Percentiles rank a stretch among this genome's conserved stretches.
Evolutionary conservation across 2,797 vertebrate genomes (phyloP).

Genomic region (Pelodytes ibericus): DNA sequence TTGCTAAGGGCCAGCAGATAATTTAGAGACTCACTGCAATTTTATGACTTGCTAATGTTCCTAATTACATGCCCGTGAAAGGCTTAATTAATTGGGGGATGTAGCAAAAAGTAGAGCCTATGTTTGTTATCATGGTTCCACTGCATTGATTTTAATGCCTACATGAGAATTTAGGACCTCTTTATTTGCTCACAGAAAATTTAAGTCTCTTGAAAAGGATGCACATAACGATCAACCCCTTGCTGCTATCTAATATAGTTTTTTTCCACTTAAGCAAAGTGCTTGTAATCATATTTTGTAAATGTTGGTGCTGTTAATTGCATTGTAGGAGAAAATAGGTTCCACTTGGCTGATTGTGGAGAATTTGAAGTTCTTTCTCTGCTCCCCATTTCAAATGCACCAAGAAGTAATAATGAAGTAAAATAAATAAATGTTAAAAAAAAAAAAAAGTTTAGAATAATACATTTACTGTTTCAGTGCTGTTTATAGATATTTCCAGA

Average conservation of each 20-base stretch:
- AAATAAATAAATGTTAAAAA: slow-evolving; percentile 48
- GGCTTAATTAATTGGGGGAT: slow-evolving; percentile 98
- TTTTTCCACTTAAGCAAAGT: slow-evolving; percentile 96
- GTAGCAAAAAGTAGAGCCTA: slow-evolving; percentile 87
- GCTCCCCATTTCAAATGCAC: slow-evolving; percentile 82
- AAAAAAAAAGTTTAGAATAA: slow-evolving; percentile 12
- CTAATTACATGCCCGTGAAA: slow-evolving; percentile 99
- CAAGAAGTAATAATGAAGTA: slow-evolving; percentile 81
- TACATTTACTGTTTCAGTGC: slow-evolving; percentile 2
- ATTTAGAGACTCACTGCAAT: slow-evolving; percentile 98
- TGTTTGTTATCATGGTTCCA: slow-evolving; percentile 99
- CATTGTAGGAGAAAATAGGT: slow-evolving; percentile 97
- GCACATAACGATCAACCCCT: slow-evolving; percentile 99
- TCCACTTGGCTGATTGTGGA: slow-evolving; percentile 88
- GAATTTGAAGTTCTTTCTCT: slow-evolving; percentile 92
- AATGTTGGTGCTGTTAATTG: slow-evolving; percentile 99
- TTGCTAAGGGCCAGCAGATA: slow-evolving; percentile 96
- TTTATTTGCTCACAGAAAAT: slow-evolving; percentile 98
- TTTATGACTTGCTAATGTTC: slow-evolving; percentile 99
- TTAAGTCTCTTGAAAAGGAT: slow-evolving; percentile 95
- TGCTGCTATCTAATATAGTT: slow-evolving; percentile 99
- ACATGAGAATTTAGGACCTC: slow-evolving; percentile 99
- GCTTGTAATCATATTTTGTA: slow-evolving; percentile 99
- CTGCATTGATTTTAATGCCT: slow-evolving; percentile 99
- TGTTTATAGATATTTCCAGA: no score